A percentile compares a stretch with the other conserved stretches of the same genome.
These are phyloP conservation scores for Gymnorhina tibicen DNA, from an alignment of 2,113 vertebrate genomes.

Conservation along the genomic window DNA sequence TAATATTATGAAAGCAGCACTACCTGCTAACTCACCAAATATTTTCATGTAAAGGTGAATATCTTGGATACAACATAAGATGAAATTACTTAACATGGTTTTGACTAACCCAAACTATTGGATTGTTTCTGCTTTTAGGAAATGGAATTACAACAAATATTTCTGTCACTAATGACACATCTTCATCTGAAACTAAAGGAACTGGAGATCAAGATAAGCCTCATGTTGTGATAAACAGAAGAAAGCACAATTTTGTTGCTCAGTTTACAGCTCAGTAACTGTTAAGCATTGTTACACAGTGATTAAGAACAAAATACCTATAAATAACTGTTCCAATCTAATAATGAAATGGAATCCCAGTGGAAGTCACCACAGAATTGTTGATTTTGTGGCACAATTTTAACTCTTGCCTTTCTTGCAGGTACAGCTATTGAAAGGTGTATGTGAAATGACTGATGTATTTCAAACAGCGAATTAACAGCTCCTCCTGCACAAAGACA, in stretches of 20 bases:
- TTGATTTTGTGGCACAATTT: background rate
- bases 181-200: background rate
- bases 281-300: background rate
- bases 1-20: background rate
- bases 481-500: background rate
- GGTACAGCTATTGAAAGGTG: background rate
- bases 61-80: background rate
- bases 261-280: background rate
- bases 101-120: background rate
- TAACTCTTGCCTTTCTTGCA: background rate
- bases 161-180: background rate
- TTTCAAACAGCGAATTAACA: background rate
- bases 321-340: background rate
- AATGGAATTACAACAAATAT: background rate
- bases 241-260: background rate
- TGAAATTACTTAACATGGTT: background rate
- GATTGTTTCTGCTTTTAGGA: background rate
- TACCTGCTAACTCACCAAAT: background rate
- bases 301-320: background rate
- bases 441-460: background rate
- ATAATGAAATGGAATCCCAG: background rate
- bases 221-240: background rate
- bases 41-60: background rate
- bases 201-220: background rate
- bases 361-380: background rate